phyloP scores from a whole-genome alignment of 2,888 invertebrate genomes.

The Zygothrica quintamaculata region DNA sequence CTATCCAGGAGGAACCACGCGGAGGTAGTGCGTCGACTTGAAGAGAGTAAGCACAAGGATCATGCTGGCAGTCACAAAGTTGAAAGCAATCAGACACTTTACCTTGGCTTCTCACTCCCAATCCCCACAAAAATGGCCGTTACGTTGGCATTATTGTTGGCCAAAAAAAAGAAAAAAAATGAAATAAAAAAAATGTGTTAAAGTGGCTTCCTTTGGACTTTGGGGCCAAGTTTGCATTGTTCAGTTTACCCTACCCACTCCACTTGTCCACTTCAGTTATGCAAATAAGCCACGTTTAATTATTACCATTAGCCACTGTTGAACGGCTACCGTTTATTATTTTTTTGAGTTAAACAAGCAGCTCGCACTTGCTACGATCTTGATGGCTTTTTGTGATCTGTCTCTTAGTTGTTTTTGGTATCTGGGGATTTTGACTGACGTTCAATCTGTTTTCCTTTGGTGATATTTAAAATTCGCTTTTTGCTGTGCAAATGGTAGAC shows the following conservation, averaged over 20 bases:
- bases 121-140: constrained; percentile 19
- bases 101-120: neutral
- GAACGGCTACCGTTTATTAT: constrained; percentile 82
- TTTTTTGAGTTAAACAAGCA: constrained; percentile 57
- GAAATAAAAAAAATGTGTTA: too few relatives aligned
- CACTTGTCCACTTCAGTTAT: constrained; percentile 59
- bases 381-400: constrained; percentile 11
- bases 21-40: too few relatives aligned
- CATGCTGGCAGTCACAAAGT: constrained; percentile 40
- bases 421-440: neutral
- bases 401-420: constrained; percentile 8
- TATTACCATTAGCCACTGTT: constrained; percentile 81
- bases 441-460: neutral
- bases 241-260: constrained; percentile 7
- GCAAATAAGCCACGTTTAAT: constrained; percentile 79
- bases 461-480: constrained; percentile 42
- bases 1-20: too few relatives aligned
- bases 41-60: too few relatives aligned
- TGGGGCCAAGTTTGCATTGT: constrained; percentile 33
- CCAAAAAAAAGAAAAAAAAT: too few relatives aligned
- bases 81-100: constrained; percentile 37
- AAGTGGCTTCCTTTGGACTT: constrained; percentile 28
- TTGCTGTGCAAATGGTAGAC: constrained; percentile 46
- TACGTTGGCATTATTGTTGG: neutral
- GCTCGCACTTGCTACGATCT: constrained; percentile 4